phyloP scores from a whole-genome alignment of 1,140 invertebrate genomes.

The Oncopeltus fasciatus region DNA sequence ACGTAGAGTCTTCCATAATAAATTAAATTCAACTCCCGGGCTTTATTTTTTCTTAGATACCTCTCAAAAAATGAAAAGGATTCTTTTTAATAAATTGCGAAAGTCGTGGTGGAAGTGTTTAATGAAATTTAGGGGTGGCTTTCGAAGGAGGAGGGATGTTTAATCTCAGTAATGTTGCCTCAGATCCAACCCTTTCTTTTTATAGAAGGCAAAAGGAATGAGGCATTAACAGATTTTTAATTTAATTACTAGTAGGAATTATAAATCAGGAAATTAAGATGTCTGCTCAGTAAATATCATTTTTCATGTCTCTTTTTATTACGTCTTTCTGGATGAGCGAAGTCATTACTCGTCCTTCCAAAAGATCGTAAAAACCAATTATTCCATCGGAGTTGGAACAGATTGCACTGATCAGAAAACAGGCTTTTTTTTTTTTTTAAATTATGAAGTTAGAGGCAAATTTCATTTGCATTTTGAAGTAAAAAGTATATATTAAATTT shows the following conservation, averaged over 20 bases:
- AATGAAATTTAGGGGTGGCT: not conserved
- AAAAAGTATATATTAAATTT: too few species aligned
- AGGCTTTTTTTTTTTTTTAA: too few species aligned
- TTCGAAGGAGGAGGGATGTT: not conserved
- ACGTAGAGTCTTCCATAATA: too few species aligned
- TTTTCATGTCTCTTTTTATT: not conserved
- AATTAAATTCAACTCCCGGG: too few species aligned
- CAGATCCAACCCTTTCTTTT: not conserved
- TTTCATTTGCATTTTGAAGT: too few species aligned
- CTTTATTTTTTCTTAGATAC: too few species aligned
- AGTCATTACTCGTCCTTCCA: too few species aligned
- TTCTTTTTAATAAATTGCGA: not conserved
- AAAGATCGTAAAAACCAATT: too few species aligned
- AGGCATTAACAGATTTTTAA: not conserved
- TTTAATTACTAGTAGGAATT: not conserved
- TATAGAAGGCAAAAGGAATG: not conserved
- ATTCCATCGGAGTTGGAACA: too few species aligned
- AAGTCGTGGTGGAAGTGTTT: not conserved
- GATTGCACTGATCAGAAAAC: too few species aligned
- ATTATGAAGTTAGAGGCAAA: too few species aligned
- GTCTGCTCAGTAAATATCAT: not conserved
- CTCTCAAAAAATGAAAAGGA: too few species aligned
- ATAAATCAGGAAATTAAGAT: not conserved
- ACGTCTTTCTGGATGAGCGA: not conserved
- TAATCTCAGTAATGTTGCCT: not conserved